Base-by-base conservation (phyloP, 2,113 vertebrate species). In the Pseudopipra pipra region DNA sequence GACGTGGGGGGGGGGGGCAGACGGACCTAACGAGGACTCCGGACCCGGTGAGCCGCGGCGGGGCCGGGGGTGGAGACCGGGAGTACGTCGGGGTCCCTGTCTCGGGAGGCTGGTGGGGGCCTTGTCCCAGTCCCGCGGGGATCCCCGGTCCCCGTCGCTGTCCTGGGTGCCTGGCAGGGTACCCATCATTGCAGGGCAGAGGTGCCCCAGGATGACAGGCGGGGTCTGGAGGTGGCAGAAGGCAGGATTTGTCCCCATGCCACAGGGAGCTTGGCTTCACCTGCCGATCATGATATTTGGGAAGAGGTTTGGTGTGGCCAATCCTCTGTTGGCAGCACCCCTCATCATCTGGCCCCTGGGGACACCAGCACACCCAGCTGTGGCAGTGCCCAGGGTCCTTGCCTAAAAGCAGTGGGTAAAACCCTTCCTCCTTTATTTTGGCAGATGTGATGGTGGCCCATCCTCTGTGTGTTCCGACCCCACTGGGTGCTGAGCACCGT, bases 371-470 rank as follows among this genome's bases (percentile, higher is more conserved):
- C 31, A 30, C 37, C 2, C 2, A 5, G n/a, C 63, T 52, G 52
- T 9, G 13, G 39, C 75, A 28, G 20, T 11, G 33, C 44, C 46
- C 12, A 15, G 0, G 24, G 25, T 51, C 82, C 43, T 83, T 18
- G 0, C 49, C 47, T 43, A 9, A 30, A 24, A 2, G 0, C 28
- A 27, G 30, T 0, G 0, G 7, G 5, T 54, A 61, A 84, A 91
- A 8, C 28, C 17, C 23, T 70, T 37, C 14, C 25, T 33, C 35
- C 54, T 90, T 56, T 80, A 21, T 43, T 92, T 82, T 76, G 55
- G 51, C 78, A 94, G 94, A 59, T 76, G 81, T 5, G 2, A 93
- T 90, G 94, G 46, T 86, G 73, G 44, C 84, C 31, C 1, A 1
- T 62, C 22, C 67, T 31, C n/a, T 3, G 0, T 0, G 6, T 4